Conservation (phyloP, 2,113 vertebrate genomes). For the Emydura subglobosa region DNA sequence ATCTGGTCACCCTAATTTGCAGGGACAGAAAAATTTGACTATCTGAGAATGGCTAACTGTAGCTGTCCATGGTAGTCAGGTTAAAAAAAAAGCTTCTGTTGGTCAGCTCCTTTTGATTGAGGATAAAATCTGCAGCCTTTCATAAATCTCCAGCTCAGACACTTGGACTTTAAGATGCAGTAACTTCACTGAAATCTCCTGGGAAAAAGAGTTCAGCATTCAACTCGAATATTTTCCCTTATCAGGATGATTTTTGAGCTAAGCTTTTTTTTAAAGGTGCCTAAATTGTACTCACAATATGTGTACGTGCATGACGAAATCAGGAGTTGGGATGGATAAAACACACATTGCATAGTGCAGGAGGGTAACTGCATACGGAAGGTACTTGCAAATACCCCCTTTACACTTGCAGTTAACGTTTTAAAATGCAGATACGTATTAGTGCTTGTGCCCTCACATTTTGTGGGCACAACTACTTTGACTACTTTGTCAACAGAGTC, state of each 20-base stretch:
- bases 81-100: neutral
- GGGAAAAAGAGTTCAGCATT: neutral
- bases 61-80: neutral
- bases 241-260: neutral
- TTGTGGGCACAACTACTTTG: neutral
- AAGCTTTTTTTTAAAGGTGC: neutral
- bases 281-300: neutral
- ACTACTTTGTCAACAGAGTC: neutral
- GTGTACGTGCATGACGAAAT: accelerated
- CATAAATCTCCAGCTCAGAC: neutral
- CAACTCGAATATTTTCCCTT: neutral
- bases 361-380: neutral
- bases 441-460: neutral
- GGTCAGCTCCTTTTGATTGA: conserved; percentile 30
- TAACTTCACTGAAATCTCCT: neutral
- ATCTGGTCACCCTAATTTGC: too few relatives aligned
- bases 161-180: neutral
- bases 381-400: neutral
- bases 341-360: neutral
- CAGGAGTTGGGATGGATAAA: neutral
- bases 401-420: neutral
- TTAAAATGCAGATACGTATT: neutral
- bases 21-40: neutral
- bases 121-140: neutral
- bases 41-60: neutral